Evolutionary conservation across 2,113 vertebrate species (phyloP).

Genomic region (Pelusios castaneus): DNA sequence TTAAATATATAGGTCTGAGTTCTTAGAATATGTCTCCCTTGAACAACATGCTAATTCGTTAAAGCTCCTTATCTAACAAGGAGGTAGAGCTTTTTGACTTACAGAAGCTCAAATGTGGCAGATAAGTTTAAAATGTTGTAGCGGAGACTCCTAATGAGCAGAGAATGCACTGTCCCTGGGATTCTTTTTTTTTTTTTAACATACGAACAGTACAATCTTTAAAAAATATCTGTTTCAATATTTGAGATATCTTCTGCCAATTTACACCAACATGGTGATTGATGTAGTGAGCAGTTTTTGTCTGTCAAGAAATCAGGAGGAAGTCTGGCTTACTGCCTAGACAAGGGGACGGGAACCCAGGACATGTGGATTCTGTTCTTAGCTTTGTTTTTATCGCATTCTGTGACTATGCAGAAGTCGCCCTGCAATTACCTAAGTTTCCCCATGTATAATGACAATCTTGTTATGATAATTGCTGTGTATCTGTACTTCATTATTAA

Average conservation of each 20-base stretch:
- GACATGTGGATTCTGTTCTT: no score
- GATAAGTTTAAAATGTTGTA: neutral
- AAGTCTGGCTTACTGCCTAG: neutral
- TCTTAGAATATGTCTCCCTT: rapidly evolving
- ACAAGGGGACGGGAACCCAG: neutral
- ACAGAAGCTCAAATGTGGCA: neutral
- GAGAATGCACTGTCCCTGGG: neutral
- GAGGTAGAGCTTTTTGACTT: neutral
- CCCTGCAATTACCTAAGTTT: no score
- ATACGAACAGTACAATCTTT: no score
- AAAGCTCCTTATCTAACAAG: conserved; percentile 10
- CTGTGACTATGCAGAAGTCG: no score
- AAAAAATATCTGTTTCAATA: neutral
- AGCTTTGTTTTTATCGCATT: no score
- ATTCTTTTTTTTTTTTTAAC: neutral
- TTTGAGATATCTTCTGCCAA: neutral
- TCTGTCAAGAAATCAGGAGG: neutral
- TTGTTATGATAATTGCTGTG: neutral
- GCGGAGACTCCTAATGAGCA: rapidly evolving
- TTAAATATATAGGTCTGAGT: conserved; percentile 29
- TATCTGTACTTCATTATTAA: neutral
- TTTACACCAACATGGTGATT: neutral
- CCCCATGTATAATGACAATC: neutral
- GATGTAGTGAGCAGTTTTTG: neutral
- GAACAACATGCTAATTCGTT: neutral